Base-by-base conservation (phyloP, 2,888 invertebrate genomes). In the Caenorhabditis sp. region DNA sequence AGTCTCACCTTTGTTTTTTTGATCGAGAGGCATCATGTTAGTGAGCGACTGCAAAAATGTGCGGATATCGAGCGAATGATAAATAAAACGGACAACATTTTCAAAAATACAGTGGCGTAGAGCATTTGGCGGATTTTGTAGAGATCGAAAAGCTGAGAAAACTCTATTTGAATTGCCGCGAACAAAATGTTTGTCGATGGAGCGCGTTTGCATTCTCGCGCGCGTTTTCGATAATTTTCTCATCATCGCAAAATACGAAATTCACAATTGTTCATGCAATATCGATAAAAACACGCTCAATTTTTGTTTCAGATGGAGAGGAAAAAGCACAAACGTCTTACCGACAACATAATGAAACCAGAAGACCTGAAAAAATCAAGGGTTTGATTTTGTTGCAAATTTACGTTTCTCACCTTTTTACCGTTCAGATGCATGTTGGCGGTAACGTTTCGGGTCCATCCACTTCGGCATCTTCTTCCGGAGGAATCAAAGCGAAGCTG, bases 311-410 rank as follows among this genome's bases (percentile, higher is more conserved):
- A 52, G 26, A 76, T 76, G 76, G 76, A 76, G 15, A 45, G 58
- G 26, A 71, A 65, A 71, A 76, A 76, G 20, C 70, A 76, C 41
- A 76, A 76, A 65, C 63, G 71, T 15, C 27, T 61, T 3, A 66
- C 53, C 39, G 70, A 71, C 22, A 61, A 48, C 15, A 76, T 76
- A 11, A 65, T 76, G 65, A 70, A 71, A 17, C 76, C 76, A 26
- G 61, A 66, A 24, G 76, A 76, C 26, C 26, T 76, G 55, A 76
- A 76, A 32, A 76, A 76, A 17, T 17, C 74, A 3, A 48, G 48
- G 30, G 50, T 50, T 20, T 50, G 35, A 9, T 20, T 13, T 30
- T 30, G 6, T 17, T 35, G 11, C 6, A 35, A 7, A n/a, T n/a
- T n/a, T 35, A 13, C 4, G 4, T 35, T 3, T 2, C 9, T 7